A percentile compares a stretch with the other conserved stretches of the same genome.
These are phyloP conservation scores for Tachina grossa DNA, from an alignment of 2,888 invertebrate species.

Conservation along the genomic window DNA sequence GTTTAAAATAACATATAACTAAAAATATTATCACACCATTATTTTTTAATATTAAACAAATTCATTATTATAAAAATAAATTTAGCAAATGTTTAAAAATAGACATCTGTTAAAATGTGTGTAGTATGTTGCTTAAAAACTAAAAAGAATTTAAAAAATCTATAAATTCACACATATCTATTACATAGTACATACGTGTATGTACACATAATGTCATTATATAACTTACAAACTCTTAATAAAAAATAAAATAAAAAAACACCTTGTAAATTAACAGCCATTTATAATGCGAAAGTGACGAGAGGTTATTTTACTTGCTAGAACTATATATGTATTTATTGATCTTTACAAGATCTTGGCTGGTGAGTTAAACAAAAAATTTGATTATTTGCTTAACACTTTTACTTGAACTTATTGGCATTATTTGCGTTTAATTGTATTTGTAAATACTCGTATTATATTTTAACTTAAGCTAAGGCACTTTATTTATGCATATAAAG, in stretches of 20 bases:
- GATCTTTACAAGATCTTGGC: conserved; percentile 34
- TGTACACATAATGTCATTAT: not conserved
- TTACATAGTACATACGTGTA: not conserved
- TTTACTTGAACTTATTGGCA: conserved; percentile 32
- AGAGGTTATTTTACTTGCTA: conserved; percentile 9
- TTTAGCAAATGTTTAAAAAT: not conserved
- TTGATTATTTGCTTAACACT: conserved; percentile 16
- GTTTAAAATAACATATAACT: conserved; percentile 32
- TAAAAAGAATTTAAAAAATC: not conserved
- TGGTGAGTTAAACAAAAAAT: not conserved
- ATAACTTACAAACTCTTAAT: not conserved
- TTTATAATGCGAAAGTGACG: conserved; percentile 12
- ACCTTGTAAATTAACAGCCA: conserved; percentile 42
- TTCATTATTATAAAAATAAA: not conserved
- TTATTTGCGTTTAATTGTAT: not conserved
- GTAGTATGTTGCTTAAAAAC: not conserved
- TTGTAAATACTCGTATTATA: not conserved
- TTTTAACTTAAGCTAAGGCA: conserved; percentile 47
- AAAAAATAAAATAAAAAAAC: not conserved
- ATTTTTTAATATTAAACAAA: conserved; percentile 11
- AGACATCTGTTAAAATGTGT: not conserved
- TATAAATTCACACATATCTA: not conserved
- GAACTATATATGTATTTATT: conserved; percentile 1
- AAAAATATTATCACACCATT: conserved; percentile 60
- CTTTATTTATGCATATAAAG: conserved; percentile 22